These are phyloP conservation scores for Condylura cristata DNA, from an alignment of 2,113 vertebrate species.

Conservation along the genomic window DNA sequence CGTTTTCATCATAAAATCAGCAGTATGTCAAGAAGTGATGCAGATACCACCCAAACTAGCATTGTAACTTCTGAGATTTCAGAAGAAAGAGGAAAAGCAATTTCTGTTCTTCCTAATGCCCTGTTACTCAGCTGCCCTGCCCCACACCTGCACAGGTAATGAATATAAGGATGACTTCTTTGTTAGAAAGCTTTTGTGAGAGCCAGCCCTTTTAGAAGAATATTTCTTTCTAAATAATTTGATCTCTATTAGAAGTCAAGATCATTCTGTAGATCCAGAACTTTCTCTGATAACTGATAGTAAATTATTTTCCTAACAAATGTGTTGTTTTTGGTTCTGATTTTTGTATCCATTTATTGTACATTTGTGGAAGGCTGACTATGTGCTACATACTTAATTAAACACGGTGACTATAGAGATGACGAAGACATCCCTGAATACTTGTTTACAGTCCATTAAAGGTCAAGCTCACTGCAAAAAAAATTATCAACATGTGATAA, in stretches of 20 bases:
- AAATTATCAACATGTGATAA: neutral
- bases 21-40: neutral
- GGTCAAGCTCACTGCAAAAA: neutral
- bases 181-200: neutral
- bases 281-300: neutral
- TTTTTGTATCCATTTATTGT: neutral
- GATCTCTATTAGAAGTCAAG: neutral
- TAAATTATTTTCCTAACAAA: neutral
- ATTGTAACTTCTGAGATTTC: neutral
- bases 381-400: neutral
- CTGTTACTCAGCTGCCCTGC: conserved; percentile 89
- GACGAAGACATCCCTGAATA: neutral
- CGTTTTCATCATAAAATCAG: conserved; percentile 55
- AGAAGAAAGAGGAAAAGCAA: neutral
- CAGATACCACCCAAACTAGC: neutral
- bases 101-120: conserved; percentile 85
- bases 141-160: conserved; percentile 93
- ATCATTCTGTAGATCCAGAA: conserved; percentile 5
- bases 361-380: neutral
- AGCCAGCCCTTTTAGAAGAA: neutral
- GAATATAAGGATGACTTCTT: conserved; percentile 51
- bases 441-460: neutral
- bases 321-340: neutral
- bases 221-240: conserved; percentile 18
- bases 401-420: neutral